Percentiles rank a stretch among this genome's conserved stretches.
Conservation (phyloP, 2,113 vertebrate species). For the Cichladusa arquata region DNA sequence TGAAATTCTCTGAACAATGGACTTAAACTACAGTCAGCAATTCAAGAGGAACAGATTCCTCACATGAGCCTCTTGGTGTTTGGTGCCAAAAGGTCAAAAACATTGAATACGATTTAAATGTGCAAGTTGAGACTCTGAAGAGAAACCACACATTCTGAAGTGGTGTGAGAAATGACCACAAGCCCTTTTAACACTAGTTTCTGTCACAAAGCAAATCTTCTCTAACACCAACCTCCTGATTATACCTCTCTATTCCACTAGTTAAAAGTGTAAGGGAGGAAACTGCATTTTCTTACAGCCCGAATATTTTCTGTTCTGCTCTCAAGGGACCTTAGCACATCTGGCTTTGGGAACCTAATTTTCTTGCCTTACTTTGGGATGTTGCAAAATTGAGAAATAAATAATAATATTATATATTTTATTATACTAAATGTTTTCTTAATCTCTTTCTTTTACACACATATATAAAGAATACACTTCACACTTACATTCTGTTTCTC, state of each 20-base stretch:
- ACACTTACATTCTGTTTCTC: background rate
- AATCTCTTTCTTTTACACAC: background rate
- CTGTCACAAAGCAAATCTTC: conserved; percentile 48
- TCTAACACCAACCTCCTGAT: conserved; percentile 40
- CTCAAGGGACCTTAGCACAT: background rate
- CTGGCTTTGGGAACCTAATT: background rate
- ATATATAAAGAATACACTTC: background rate
- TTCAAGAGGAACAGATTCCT: conserved; percentile 71
- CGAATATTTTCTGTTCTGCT: background rate
- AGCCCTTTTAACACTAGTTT: conserved; percentile 61
- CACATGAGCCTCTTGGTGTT: conserved; percentile 63
- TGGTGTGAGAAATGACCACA: conserved; percentile 67
- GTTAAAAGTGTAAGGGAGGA: conserved; percentile 30
- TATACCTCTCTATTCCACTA: conserved; percentile 24
- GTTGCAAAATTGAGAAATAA: background rate
- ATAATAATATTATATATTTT: background rate
- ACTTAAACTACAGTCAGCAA: conserved; percentile 70
- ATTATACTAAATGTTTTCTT: background rate
- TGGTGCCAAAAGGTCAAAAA: conserved; percentile 72
- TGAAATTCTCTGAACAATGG: conserved; percentile 54
- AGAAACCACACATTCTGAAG: conserved; percentile 56
- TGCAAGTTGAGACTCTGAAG: conserved; percentile 61
- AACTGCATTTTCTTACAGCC: background rate
- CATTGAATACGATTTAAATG: conserved; percentile 71
- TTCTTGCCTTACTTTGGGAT: background rate